Evolutionary conservation across 2,797 vertebrate genomes (phyloP), one percentile per base, ranked within the genome.

Genomic region (Trachurus trachurus): DNA sequence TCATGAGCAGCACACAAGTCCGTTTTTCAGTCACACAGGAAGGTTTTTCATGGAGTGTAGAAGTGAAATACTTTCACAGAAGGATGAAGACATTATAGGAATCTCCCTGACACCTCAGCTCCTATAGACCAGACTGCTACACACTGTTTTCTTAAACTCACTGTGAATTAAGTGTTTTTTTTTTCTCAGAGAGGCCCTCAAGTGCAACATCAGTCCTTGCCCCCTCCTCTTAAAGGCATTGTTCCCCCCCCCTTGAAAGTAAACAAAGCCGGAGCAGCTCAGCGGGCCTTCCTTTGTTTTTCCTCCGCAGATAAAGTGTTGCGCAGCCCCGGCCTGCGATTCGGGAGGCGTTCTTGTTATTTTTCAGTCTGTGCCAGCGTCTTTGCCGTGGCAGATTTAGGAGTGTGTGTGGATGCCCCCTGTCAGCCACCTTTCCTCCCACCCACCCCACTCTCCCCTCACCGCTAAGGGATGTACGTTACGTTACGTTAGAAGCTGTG

Each of bases 211-310:
- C 85, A 91, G 86, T 82, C 79, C 74, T 80, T 78, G 80, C 88
- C 86, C 87, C 81, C 64, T 81, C 80, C 87, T 76, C 90, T 83
- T 71, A 71, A 79, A 85, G 72, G 50, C 90, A 94, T 93, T 95
- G 92, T 95, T 88, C 88, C 64, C 59, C 59, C 66, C 31, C 31
- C 39, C 26, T 75, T 26, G 74, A 92, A 90, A 85, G 87, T 90
- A 92, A 94, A 92, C 93, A 91, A 63, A 71, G 86, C 72, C 58
- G 0, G 63, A 74, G 85, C 59, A 26, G 78, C 86, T 86, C 80
- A 82, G 83, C 84, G 84, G 85, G 60, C 86, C 80, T 86, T 85
- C 87, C 90, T 91, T 91, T 93, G 87, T 93, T 91, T 88, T 83
- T 75, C 83, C 80, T 87, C 66, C 19, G 40, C 74, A 85, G 92